A percentile compares a stretch with the other conserved stretches of the same genome.
These are phyloP conservation scores for Rhagonycha fulva DNA, from an alignment of 2,888 invertebrate genomes.

Conservation along the genomic window DNA sequence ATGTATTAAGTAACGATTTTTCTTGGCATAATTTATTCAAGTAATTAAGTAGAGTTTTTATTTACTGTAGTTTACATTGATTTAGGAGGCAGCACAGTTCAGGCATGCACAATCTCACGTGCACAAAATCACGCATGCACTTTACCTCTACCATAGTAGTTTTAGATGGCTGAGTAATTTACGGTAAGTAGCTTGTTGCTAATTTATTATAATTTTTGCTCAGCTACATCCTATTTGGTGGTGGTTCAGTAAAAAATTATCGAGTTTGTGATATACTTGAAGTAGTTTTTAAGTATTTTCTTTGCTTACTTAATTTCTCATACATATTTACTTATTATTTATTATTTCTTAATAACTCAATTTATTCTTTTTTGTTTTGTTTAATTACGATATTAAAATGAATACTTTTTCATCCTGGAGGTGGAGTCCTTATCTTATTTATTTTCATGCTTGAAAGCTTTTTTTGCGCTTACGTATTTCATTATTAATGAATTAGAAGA, in stretches of 20 bases:
- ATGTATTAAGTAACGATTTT: neutral
- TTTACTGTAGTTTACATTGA: slow-evolving; percentile 55
- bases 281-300: neutral
- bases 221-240: slow-evolving; percentile 36
- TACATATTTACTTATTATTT: neutral
- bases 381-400: neutral
- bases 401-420: neutral
- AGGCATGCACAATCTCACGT: slow-evolving; percentile 54
- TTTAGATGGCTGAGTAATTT: slow-evolving; percentile 53
- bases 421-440: neutral
- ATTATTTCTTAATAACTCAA: neutral
- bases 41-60: slow-evolving; percentile 42
- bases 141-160: slow-evolving; percentile 54
- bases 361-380: neutral
- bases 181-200: slow-evolving; percentile 54
- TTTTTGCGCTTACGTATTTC: slow-evolving; percentile 1
- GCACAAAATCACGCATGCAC: slow-evolving; percentile 55
- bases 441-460: neutral
- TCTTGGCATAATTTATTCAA: slow-evolving; percentile 17
- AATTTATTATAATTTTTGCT: slow-evolving; percentile 49
- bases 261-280: neutral
- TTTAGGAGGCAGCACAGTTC: slow-evolving; percentile 54
- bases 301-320: neutral
- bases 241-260: slow-evolving; percentile 15
- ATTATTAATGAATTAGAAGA: slow-evolving; percentile 1